Percentiles rank a stretch among this genome's conserved stretches.
Evolutionary conservation across 2,888 invertebrate genomes (phyloP).

Genomic region (Leptinotarsa rubiginosa): DNA sequence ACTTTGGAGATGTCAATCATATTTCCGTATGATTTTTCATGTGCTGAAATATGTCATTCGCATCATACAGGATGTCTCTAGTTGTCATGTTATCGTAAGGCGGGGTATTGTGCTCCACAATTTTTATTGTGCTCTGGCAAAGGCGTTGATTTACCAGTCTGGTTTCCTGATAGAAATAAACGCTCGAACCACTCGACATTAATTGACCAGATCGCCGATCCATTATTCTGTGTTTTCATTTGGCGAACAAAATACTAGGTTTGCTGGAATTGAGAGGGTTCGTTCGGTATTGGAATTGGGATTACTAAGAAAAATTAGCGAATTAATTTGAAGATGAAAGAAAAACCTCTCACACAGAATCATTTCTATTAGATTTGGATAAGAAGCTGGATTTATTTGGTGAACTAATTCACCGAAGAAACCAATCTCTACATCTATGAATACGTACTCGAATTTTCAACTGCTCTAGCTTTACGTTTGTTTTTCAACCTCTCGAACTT

Average conservation of each 20-base stretch:
- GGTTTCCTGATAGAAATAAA: slow-evolving; percentile 7
- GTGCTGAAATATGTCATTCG: slow-evolving; percentile 18
- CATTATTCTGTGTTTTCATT: slow-evolving; percentile 6
- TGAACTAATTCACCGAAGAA: no score
- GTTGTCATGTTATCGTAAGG: slow-evolving; percentile 3
- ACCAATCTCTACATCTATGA: no score
- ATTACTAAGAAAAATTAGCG: not conserved
- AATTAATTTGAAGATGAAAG: no score
- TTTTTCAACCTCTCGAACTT: no score
- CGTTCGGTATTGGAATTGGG: not conserved
- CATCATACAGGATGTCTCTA: slow-evolving; percentile 16
- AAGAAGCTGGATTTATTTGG: no score
- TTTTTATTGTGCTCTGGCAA: slow-evolving; percentile 14
- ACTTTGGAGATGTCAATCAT: slow-evolving; percentile 19
- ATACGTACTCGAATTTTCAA: no score
- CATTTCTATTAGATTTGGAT: no score
- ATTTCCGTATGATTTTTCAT: slow-evolving; percentile 14
- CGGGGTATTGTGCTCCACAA: not conserved
- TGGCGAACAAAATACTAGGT: not conserved
- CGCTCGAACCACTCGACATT: not conserved
- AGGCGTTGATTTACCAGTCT: slow-evolving; percentile 3
- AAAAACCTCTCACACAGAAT: no score
- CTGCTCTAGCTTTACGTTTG: no score
- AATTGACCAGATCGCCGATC: slow-evolving; percentile 5
- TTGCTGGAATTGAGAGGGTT: not conserved